Base-by-base conservation (phyloP, 2,888 invertebrate genomes). In the Calliopum simillimum region DNA sequence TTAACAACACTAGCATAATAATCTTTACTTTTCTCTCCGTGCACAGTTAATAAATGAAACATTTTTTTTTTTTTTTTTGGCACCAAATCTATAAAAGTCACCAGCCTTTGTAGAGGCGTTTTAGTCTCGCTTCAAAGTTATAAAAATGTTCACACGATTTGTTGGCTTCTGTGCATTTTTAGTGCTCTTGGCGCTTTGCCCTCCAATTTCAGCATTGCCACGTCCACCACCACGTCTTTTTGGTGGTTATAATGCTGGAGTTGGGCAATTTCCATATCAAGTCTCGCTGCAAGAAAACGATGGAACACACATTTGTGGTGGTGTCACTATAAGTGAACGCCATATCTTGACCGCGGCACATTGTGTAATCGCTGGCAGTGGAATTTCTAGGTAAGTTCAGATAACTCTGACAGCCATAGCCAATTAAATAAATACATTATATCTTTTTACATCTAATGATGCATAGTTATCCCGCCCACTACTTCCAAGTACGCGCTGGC, bases 221-320 rank as follows among this genome's bases (percentile, higher is more conserved):
- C 33, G n/a, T n/a, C n/a, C n/a, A 33, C 25, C 41, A 49, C 8
- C 25, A 64, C 79, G 79, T 5, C 63, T 76, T n/a, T 68, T 80
- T 0, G 80, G 80, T 2, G 85, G 87, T 0, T 51, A 72, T 1
- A 46, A 75, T 25, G 87, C 86, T 0, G 70, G 63, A 0, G 74
- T 80, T 11, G 84, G 81, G 5, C 81, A 86, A 59, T 83, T 84
- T 74, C 86, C 87, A 0, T 81, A 84, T 76, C 85, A 84, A 76
- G 77, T 84, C 2, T 86, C 87, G 0, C 43, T 86, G 56, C 79
- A 81, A 53, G 75, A 74, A 1, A 67, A 67, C 6, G 65, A 78
- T 44, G 78, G 78, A 3, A 59, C 44, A 0, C 82, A 83, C 71
- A 61, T 74, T n/a, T 85, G 85, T 46, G 82, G 81, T 25, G 85